Evolutionary conservation across 2,797 vertebrate species (phyloP).

Genomic region (Echeneis naucrates): DNA sequence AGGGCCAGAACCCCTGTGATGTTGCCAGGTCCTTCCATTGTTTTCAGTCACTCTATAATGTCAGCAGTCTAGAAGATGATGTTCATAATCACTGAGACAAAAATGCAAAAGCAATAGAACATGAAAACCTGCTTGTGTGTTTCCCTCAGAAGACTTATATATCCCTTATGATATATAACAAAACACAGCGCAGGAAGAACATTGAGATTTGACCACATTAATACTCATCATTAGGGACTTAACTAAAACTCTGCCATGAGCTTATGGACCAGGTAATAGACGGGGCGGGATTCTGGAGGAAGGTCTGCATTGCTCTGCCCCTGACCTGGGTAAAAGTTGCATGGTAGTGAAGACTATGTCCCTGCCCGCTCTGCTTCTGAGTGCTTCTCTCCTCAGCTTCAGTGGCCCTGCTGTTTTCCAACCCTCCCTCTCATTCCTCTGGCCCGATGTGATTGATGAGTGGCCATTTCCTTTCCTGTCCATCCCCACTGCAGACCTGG

Average conservation of each 20-base stretch:
- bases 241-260: slow-evolving; percentile 18
- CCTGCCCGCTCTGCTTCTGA: slow-evolving; percentile 47
- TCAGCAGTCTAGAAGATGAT: not conserved
- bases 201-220: slow-evolving; percentile 4
- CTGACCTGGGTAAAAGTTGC: slow-evolving; percentile 50
- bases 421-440: slow-evolving; percentile 50
- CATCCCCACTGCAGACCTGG: slow-evolving; percentile 65
- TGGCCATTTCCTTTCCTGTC: slow-evolving; percentile 76
- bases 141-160: not conserved
- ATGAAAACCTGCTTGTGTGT: not conserved
- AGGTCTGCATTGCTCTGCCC: slow-evolving; percentile 33
- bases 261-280: slow-evolving; percentile 19
- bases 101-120: not conserved
- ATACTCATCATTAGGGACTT: slow-evolving; percentile 46
- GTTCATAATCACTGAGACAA: slow-evolving; percentile 9
- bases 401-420: slow-evolving; percentile 41
- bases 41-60: slow-evolving; percentile 12
- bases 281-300: slow-evolving; percentile 36
- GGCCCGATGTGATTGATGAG: slow-evolving; percentile 80
- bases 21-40: not conserved
- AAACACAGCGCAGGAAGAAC: not conserved
- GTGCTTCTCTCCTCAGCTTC: slow-evolving; percentile 61
- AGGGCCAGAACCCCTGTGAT: not conserved
- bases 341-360: slow-evolving; percentile 66
- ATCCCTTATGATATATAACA: not conserved